phyloP scores from a whole-genome alignment of 2,888 invertebrate species.

The Furcula furcula region DNA sequence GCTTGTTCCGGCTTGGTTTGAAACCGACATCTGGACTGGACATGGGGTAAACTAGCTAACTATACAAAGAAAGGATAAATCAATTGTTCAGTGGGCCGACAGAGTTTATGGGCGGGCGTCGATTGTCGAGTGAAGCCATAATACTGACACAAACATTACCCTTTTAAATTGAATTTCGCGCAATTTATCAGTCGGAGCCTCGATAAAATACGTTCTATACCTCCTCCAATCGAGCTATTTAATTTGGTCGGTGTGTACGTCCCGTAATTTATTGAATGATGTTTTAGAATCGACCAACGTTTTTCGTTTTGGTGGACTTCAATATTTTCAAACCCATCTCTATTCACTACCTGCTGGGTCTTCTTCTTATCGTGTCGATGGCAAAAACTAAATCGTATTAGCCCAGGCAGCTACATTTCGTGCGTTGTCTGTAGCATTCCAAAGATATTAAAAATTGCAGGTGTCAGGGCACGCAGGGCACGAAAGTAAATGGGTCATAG shows the following conservation, averaged over 20 bases:
- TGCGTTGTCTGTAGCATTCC: too few relatives aligned
- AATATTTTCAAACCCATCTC: too few relatives aligned
- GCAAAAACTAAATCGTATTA: too few relatives aligned
- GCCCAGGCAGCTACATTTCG: too few relatives aligned
- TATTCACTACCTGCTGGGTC: too few relatives aligned
- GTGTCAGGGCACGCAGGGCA: too few relatives aligned
- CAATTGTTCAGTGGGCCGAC: conserved; percentile 67
- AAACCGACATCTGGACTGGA: too few relatives aligned
- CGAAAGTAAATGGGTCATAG: too few relatives aligned
- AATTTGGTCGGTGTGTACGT: conserved; percentile 50
- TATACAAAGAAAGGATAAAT: conserved; percentile 62
- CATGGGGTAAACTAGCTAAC: conserved; percentile 25
- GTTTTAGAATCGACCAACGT: conserved; percentile 30
- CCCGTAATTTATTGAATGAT: conserved; percentile 55
- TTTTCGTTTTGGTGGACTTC: too few relatives aligned
- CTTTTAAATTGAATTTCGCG: conserved; percentile 77
- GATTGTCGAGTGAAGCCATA: conserved; percentile 70
- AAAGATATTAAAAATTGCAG: too few relatives aligned
- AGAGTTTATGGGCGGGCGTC: conserved; percentile 66
- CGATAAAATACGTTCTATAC: conserved; percentile 63
- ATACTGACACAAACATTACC: conserved; percentile 77
- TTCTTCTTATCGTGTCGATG: too few relatives aligned
- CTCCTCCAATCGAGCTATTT: conserved; percentile 53
- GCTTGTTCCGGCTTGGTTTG: too few relatives aligned
- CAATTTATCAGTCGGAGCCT: conserved; percentile 66